A percentile compares a stretch with the other conserved stretches of the same genome.
Conservation (phyloP, 2,888 invertebrate genomes). For the Idaea aversata region DNA sequence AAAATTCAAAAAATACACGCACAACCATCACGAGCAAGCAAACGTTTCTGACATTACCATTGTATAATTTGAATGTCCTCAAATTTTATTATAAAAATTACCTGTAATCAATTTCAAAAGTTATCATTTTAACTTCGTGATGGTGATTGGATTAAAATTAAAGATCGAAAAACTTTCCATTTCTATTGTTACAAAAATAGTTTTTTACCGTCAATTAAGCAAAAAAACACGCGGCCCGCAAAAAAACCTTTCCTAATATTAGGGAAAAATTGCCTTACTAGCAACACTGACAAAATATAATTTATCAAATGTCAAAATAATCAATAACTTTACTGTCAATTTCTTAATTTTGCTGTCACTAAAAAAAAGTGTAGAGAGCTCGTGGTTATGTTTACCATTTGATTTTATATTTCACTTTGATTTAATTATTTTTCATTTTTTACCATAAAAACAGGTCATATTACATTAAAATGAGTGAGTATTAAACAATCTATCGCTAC, state of each 20-base stretch:
- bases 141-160: too few relatives aligned
- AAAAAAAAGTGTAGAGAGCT: constrained; percentile 19
- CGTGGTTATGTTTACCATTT: constrained; percentile 35
- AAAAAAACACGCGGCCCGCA: too few relatives aligned
- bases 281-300: neutral
- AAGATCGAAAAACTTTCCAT: too few relatives aligned
- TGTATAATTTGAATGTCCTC: neutral
- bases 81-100: neutral
- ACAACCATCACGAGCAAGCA: neutral
- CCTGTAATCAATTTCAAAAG: too few relatives aligned
- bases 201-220: too few relatives aligned
- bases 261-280: neutral
- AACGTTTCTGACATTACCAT: neutral
- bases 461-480: constrained; percentile 23
- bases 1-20: neutral
- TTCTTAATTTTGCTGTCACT: neutral
- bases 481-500: neutral
- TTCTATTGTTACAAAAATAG: too few relatives aligned
- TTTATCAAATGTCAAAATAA: neutral
- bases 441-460: neutral
- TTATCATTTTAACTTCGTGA: too few relatives aligned
- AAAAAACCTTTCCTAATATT: neutral
- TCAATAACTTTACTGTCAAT: neutral
- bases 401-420: too few relatives aligned
- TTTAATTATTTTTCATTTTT: neutral